These are phyloP conservation scores for Syritta pipiens DNA, from an alignment of 2,888 invertebrate species.

Conservation along the genomic window DNA sequence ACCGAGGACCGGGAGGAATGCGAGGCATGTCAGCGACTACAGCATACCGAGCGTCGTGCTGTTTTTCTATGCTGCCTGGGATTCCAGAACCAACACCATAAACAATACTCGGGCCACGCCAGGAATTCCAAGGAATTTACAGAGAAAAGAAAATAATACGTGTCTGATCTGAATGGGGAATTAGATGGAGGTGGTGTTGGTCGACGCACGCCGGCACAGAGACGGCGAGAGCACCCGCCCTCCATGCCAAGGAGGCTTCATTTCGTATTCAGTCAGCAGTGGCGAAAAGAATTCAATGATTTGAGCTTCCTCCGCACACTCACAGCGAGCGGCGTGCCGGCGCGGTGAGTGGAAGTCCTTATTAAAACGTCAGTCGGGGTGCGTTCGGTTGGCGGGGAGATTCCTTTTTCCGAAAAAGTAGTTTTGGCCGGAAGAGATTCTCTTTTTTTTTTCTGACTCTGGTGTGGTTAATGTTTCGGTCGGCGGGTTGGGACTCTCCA, in stretches of 20 bases:
- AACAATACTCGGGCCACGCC: slow-evolving; percentile 62
- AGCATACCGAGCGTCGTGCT: slow-evolving; percentile 60
- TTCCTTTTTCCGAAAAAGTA: not conserved
- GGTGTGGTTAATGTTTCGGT: slow-evolving; percentile 19
- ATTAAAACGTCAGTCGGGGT: slow-evolving; percentile 62
- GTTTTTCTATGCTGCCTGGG: slow-evolving; percentile 15
- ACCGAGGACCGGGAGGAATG: slow-evolving; percentile 57
- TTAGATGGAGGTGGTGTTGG: slow-evolving; percentile 37
- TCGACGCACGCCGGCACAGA: slow-evolving; percentile 36
- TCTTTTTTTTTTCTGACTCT: slow-evolving; percentile 21
- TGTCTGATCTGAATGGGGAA: slow-evolving; percentile 66
- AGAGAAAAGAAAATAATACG: slow-evolving; percentile 65
- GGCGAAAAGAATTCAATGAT: slow-evolving; percentile 68
- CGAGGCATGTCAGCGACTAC: slow-evolving; percentile 63
- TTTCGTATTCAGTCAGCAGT: slow-evolving; percentile 63
- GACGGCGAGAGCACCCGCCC: not conserved
- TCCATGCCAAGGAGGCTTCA: slow-evolving; percentile 58
- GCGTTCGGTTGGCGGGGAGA: slow-evolving; percentile 21
- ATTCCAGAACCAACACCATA: slow-evolving; percentile 65
- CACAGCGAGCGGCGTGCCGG: slow-evolving; percentile 8
- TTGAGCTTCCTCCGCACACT: slow-evolving; percentile 47
- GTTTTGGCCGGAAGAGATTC: slow-evolving; percentile 10
- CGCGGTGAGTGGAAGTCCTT: slow-evolving; percentile 56
- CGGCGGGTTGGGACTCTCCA: slow-evolving; percentile 10
- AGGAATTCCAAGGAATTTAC: slow-evolving; percentile 57